Conservation (phyloP, 2,797 vertebrate genomes). For the Oceanodroma leucorhoa region DNA sequence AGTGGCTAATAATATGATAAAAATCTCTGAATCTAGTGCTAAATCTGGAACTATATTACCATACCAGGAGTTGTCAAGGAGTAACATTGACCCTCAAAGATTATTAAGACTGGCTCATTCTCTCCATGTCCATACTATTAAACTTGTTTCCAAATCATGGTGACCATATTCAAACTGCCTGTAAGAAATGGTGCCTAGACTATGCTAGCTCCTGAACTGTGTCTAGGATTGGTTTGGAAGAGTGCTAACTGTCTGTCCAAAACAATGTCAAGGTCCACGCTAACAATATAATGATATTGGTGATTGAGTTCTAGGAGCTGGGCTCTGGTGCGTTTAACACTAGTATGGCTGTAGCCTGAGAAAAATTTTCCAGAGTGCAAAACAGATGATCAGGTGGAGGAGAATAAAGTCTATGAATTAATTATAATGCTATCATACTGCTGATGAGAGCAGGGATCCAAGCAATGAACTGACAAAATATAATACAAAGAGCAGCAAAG, state of each 20-base stretch:
- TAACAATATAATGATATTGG: not conserved
- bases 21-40: not conserved
- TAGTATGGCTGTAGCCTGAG: not conserved
- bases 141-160: not conserved
- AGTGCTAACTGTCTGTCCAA: rapidly evolving
- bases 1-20: not conserved
- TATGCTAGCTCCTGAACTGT: not conserved
- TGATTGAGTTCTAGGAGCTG: not conserved
- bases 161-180: not conserved
- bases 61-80: not conserved
- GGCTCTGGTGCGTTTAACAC: not conserved
- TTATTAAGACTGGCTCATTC: not conserved
- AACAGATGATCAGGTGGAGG: not conserved
- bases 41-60: not conserved
- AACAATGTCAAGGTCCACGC: not conserved
- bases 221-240: not conserved
- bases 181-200: not conserved
- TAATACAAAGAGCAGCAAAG: not conserved
- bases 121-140: not conserved
- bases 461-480: not conserved
- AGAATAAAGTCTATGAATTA: not conserved
- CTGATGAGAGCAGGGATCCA: not conserved
- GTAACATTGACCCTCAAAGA: not conserved
- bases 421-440: not conserved
- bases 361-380: not conserved